Percentiles rank a stretch among this genome's conserved stretches.
These are phyloP conservation scores for Callionymus lyra DNA, from an alignment of 2,113 vertebrate species.

Conservation along the genomic window DNA sequence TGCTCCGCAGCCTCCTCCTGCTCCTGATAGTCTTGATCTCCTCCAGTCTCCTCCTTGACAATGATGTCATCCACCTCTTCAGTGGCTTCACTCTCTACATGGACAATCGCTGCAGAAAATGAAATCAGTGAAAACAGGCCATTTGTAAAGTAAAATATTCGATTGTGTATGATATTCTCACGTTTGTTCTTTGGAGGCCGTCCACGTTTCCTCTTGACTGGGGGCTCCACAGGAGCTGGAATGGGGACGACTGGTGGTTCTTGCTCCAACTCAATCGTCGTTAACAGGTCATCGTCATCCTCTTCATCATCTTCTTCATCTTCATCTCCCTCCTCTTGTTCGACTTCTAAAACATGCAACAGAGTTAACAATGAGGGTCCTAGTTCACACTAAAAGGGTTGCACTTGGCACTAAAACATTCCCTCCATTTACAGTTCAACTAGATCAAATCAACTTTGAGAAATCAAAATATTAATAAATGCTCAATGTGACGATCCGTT, in stretches of 20 bases:
- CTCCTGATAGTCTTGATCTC: constrained; percentile 29
- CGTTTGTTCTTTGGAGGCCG: constrained; percentile 83
- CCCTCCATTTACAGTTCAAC: too few relatives aligned
- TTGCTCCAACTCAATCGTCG: constrained; percentile 78
- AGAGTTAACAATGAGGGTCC: too few relatives aligned
- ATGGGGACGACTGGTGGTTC: constrained; percentile 68
- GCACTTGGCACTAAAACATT: too few relatives aligned
- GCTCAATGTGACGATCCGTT: not conserved
- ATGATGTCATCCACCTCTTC: constrained; percentile 94
- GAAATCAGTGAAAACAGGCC: constrained; percentile 2
- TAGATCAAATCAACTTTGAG: too few relatives aligned
- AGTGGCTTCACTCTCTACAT: constrained; percentile 89
- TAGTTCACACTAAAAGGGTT: too few relatives aligned
- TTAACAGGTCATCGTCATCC: constrained; percentile 67
- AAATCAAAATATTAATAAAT: too few relatives aligned
- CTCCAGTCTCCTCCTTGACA: constrained; percentile 78
- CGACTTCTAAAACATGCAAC: too few relatives aligned
- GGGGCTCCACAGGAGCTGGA: constrained; percentile 76
- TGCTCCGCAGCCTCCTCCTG: constrained; percentile 53
- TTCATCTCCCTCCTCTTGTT: not conserved
- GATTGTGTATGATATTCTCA: too few relatives aligned
- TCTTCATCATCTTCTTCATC: constrained; percentile 79
- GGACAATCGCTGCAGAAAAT: constrained; percentile 76
- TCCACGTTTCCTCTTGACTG: constrained; percentile 92
- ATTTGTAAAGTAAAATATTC: too few relatives aligned